Evolutionary conservation across 2,113 vertebrate genomes (phyloP).

Genomic region (Suricata suricatta): DNA sequence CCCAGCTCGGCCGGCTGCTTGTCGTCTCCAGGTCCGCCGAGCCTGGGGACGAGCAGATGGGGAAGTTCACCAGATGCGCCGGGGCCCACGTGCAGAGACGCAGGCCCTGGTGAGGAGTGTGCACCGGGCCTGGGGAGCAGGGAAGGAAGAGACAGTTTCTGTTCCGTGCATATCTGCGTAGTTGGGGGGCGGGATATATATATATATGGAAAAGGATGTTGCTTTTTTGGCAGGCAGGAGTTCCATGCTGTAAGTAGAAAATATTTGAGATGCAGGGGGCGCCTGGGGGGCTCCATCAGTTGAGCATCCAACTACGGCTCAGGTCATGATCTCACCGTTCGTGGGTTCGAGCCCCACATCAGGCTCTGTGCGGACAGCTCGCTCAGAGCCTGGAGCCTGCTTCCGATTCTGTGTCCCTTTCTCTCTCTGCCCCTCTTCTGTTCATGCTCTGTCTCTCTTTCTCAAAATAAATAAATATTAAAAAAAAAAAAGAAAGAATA

Average conservation of each 20-base stretch:
- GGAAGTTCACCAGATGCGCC: background rate
- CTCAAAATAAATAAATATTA: too few species aligned
- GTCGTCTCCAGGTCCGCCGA: fast-evolving
- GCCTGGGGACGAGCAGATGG: background rate
- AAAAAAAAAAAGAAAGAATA: background rate
- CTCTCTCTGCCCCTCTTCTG: too few species aligned
- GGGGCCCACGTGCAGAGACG: background rate
- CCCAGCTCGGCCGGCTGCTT: background rate
- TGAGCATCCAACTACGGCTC: too few species aligned
- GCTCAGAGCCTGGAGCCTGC: too few species aligned
- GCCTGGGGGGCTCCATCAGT: too few species aligned
- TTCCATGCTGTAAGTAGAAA: background rate
- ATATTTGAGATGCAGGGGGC: too few species aligned
- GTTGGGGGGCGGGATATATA: background rate
- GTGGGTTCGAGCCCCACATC: too few species aligned
- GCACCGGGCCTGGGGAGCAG: background rate
- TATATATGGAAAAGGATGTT: background rate
- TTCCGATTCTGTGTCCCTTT: too few species aligned
- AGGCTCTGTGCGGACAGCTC: too few species aligned
- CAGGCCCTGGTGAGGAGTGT: fast-evolving
- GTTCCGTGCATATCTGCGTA: background rate
- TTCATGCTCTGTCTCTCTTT: too few species aligned
- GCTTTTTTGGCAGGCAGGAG: background rate
- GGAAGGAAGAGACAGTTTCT: background rate
- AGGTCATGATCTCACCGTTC: too few species aligned